Evolutionary conservation across 53 echinoderm and acorn worm species (phyloP).

Genomic region (Mesocentrotus franciscanus): DNA sequence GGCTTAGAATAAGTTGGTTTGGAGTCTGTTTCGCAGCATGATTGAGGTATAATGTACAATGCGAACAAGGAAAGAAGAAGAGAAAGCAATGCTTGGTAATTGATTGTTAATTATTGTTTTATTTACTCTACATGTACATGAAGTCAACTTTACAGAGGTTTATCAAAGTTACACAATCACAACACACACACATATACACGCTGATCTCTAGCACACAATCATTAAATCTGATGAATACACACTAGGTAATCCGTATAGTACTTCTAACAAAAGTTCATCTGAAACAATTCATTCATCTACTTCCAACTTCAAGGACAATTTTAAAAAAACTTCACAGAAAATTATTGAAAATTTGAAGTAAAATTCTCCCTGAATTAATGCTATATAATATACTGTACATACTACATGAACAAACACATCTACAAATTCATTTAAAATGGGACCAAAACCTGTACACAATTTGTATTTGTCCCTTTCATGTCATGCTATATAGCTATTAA

Average conservation of each 20-base stretch:
- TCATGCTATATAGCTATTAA: no score
- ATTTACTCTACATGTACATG: conserved; percentile 42
- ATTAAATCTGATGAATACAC: conserved; percentile 25
- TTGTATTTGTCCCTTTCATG: not conserved
- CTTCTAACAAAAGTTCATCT: conserved; percentile 47
- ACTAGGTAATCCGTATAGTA: conserved; percentile 29
- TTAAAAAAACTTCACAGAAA: not conserved
- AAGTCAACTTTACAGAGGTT: conserved; percentile 4
- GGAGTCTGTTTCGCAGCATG: no score
- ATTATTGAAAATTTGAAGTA: not conserved
- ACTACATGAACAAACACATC: conserved; percentile 1
- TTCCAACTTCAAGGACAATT: not conserved
- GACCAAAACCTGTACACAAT: conserved; percentile 4
- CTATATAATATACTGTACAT: not conserved
- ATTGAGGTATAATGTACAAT: no score
- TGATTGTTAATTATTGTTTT: conserved; percentile 27
- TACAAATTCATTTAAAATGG: not conserved
- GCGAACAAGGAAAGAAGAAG: not conserved
- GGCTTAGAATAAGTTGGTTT: no score
- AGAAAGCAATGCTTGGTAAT: not conserved
- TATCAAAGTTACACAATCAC: conserved; percentile 28
- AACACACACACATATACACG: conserved; percentile 33
- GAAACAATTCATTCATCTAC: not conserved
- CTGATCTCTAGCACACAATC: conserved; percentile 42
- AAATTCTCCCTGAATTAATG: conserved; percentile 37